Percentiles rank a stretch among this genome's conserved stretches.
Conservation (phyloP, 1,140 invertebrate species). For the Bradynema listronoti region DNA sequence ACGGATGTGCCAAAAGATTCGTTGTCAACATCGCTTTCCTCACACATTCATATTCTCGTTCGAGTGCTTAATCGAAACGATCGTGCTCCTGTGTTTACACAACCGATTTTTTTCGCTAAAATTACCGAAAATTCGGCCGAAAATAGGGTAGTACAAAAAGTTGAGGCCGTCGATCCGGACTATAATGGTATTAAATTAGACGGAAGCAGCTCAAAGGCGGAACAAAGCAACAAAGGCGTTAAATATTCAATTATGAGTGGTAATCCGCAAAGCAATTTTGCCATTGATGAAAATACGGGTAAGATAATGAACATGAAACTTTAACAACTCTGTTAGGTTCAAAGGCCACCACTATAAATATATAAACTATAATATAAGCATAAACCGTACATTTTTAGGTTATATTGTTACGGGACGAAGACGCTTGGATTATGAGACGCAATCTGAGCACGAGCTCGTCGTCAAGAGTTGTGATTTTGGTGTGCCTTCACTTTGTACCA, state of each 20-base stretch:
- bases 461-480: slow-evolving; percentile 60
- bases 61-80: slow-evolving; percentile 84
- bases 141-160: slow-evolving; percentile 68
- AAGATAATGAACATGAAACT: too few relatives aligned
- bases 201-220: slow-evolving; percentile 4
- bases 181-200: slow-evolving; percentile 33
- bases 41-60: slow-evolving; percentile 69
- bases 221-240: slow-evolving; percentile 63
- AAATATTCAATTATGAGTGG: slow-evolving; percentile 71
- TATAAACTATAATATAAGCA: slow-evolving; percentile 57
- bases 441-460: slow-evolving; percentile 75
- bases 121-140: slow-evolving; percentile 75
- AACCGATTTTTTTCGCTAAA: slow-evolving; percentile 75
- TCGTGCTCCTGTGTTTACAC: slow-evolving; percentile 76
- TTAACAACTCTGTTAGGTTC: too few relatives aligned
- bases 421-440: slow-evolving; percentile 75
- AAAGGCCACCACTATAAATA: too few relatives aligned
- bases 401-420: slow-evolving; percentile 64
- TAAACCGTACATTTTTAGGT: slow-evolving; percentile 7
- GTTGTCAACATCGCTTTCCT: slow-evolving; percentile 59
- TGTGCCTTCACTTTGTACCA: slow-evolving; percentile 71
- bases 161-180: slow-evolving; percentile 75
- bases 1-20: slow-evolving; percentile 76
- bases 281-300: slow-evolving; percentile 73
- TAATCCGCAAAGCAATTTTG: slow-evolving; percentile 80